Base-by-base conservation (phyloP, 2,888 invertebrate species). In the Papilio elwesi region DNA sequence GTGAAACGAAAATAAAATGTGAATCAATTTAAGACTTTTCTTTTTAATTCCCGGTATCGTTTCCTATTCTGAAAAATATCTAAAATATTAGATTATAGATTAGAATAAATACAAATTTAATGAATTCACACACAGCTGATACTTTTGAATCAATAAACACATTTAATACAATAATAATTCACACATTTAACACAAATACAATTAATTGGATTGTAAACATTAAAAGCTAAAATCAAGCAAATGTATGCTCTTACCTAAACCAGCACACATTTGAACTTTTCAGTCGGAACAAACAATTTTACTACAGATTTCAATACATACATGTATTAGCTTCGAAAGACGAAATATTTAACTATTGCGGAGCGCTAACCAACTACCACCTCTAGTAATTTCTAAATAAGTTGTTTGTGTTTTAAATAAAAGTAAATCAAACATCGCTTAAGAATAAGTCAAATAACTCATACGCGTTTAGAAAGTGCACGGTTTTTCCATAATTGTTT, bases 1-100 rank as follows among this genome's bases (percentile, higher is more conserved):
- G 87, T 92, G 87, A 91, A 91, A 92, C 92, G 91, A 85, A 90
- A 93, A 91, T 92, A 91, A 93, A 93, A 92, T 91, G 89, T 91
- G 90, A 92, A 89, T 87, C 88, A 90, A 91, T 87, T 86, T 83
- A 84, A 75, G 66, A 55, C 65, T 63, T 47, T 16, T 74, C 64
- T 72, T 75, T 76, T 75, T 75, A 77, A 12, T 55, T 16, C 0
- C 16, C 12, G 6, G 11, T 12, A 15, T 53, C 16, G 9, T 16
- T 43, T 43, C 43, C 43, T 9, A 26, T 26, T 26, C 4, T 26
- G 1, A 4, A 26, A 26, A 26, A 1, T 26, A 26, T 26, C 26
- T 26, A 26, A 26, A 26, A 26, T 26, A 26, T 26, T 26, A n/a
- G n/a, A n/a, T n/a, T n/a, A n/a, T 26, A 26, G 26, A 26, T 26